Base-by-base conservation (phyloP, 2,113 vertebrate species). In the Muscicapa adusta region DNA sequence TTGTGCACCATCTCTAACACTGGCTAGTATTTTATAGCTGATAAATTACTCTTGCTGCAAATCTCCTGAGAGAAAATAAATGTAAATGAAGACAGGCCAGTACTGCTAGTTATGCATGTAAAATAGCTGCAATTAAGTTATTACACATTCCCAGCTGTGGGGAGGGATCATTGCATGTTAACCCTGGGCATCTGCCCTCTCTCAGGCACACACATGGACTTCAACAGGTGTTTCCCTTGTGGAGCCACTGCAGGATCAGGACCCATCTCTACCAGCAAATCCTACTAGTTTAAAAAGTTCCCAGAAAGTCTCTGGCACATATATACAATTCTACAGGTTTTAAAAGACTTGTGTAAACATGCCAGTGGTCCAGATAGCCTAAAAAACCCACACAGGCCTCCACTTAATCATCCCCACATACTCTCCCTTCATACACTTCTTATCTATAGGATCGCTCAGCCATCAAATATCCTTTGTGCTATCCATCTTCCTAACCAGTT, bases 71-170 rank as follows among this genome's bases (percentile, higher is more conserved):
- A 79, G 68, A 81, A 88, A 87, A 88, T 33, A 88, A 84, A 93
- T 24, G 25, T 22, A 56, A 80, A 91, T 8, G 12, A 88, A 77
- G 60, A 28, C 28, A 74, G 53, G 25, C 42, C 43, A 67, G 19
- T 38, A 26, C 22, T 29, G 43, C 68, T 67, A 57, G 63, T 78
- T 93, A 23, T 17, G 79, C 75, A 67, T 63, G 45, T 68, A 58
- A 96, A 94, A 84, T 34, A 85, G 81, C 67, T 76, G 51, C 87
- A 77, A 84, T 96, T 94, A 94, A 81, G 40, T 92, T 91, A 68
- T 86, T 82, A 57, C 36, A 54, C 56, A 47, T 75, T 66, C 71
- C 26, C 36, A 68, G 1, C 7, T 14, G 0, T 40, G 15, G 47
- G 68, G 16, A 88, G 65, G 83, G 63, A 60, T 82, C 50, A 24